Evolutionary conservation across 2,888 invertebrate species (phyloP), one percentile per base, ranked within the genome.

Genomic region (Cremastinae sp.): DNA sequence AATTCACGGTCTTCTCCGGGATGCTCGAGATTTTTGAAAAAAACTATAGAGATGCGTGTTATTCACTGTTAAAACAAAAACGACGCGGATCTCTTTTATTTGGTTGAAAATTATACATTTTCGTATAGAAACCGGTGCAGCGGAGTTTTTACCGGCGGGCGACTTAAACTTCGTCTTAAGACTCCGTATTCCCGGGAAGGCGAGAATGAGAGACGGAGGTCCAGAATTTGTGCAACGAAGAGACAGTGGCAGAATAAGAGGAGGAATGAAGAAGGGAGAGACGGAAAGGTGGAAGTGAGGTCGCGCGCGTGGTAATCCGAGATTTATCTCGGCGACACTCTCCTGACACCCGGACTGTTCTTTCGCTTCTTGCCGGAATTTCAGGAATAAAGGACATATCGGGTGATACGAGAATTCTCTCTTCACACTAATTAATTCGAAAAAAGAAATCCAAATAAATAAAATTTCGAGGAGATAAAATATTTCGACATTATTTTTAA

Each of bases 321-420:
- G 87, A 89, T 88, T 88, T 88, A 88, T 89, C 86, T 86, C 83
- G 81, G 80, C 84, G 82, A 79, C 85, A 82, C 83, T 76, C 59
- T 55, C 61, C 61, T 82, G 83, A 83, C 83, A 81, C 77, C 79
- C 75, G 69, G 81, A 81, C 78, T 61, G 53, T 58, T 41, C 59
- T 58, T 51, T 58, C 22, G 53, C 59, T 70, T 58, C 28, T 65
- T 61, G 49, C 22, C 51, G 56, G 65, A 64, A 45, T 69, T 78
- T 70, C 70, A 39, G 45, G 64, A 64, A 20, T 10, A 68, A 58
- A 61, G 43, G 43, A 51, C 78, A 28, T 75, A 76, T 58, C 73
- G 76, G 58, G 53, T 76, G 73, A 73, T 55, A 69, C 69, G 53
- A 59, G 59, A 1, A 39, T 47, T 43, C 51, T 37, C 18, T 1